phyloP scores from a whole-genome alignment of 2,113 vertebrate genomes.

The Cercopithecus mona region DNA sequence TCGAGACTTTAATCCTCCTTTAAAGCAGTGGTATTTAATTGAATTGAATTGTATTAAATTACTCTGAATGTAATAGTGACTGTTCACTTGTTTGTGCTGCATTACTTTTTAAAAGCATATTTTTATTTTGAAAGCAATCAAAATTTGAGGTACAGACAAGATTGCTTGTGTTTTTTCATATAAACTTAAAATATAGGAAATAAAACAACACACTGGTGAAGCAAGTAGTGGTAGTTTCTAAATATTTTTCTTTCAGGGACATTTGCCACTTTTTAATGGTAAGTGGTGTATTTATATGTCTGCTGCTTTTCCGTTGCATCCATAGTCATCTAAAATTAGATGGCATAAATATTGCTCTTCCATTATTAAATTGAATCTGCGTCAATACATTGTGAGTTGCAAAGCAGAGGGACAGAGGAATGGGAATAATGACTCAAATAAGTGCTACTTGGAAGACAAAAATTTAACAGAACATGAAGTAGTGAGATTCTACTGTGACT shows the following conservation, averaged over 20 bases:
- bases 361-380: neutral
- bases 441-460: neutral
- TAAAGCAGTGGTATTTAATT: constrained; percentile 55
- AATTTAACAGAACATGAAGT: neutral
- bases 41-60: constrained; percentile 66
- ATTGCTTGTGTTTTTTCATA: neutral
- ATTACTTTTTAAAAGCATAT: neutral
- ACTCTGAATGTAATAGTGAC: constrained; percentile 5
- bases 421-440: neutral
- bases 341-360: neutral
- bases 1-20: constrained; percentile 53
- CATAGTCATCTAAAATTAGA: neutral
- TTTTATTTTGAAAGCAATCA: constrained; percentile 32
- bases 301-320: neutral
- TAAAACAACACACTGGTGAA: neutral
- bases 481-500: neutral
- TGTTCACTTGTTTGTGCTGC: constrained; percentile 35
- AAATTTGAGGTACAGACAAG: neutral
- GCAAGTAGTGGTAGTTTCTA: neutral
- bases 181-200: constrained; percentile 2
- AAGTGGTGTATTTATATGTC: neutral
- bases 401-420: neutral
- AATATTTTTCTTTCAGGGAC: neutral
- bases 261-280: neutral
- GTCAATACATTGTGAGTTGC: neutral